Conservation (phyloP, 2,113 vertebrate genomes). For the Mobula birostris region DNA sequence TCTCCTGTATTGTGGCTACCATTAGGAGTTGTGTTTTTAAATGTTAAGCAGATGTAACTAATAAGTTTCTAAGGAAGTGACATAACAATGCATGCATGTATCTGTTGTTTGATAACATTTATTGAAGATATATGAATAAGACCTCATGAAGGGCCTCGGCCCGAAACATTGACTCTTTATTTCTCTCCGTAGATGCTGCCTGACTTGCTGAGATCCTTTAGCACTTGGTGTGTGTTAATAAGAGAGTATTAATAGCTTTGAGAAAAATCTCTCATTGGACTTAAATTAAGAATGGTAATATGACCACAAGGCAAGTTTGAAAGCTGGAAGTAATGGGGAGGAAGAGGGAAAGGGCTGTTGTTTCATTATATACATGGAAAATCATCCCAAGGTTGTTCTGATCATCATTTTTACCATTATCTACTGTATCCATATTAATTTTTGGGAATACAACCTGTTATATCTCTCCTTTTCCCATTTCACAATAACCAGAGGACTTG, state of each 20-base stretch:
- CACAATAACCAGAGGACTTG: not conserved
- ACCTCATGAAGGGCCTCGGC: too few relatives aligned
- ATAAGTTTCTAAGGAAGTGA: not conserved
- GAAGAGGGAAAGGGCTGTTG: too few relatives aligned
- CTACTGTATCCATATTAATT: too few relatives aligned
- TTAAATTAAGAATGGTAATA: too few relatives aligned
- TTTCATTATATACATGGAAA: too few relatives aligned
- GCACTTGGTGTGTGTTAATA: too few relatives aligned
- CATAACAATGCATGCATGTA: not conserved
- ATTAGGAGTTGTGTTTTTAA: not conserved
- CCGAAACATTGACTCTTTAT: too few relatives aligned
- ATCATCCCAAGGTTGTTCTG: not conserved
- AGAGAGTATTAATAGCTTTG: not conserved
- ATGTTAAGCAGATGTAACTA: not conserved
- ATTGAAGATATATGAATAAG: not conserved
- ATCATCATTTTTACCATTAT: not conserved
- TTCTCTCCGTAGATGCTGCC: too few relatives aligned
- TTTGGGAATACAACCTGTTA: too few relatives aligned
- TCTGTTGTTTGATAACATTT: not conserved
- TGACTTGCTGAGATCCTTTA: too few relatives aligned
- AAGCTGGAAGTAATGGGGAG: too few relatives aligned
- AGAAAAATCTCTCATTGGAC: not conserved
- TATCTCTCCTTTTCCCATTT: not conserved
- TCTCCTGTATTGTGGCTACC: not conserved
- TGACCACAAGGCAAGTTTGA: not conserved